These are phyloP conservation scores for Melinaea marsaeus DNA, from an alignment of 2,888 invertebrate species.

Conservation along the genomic window DNA sequence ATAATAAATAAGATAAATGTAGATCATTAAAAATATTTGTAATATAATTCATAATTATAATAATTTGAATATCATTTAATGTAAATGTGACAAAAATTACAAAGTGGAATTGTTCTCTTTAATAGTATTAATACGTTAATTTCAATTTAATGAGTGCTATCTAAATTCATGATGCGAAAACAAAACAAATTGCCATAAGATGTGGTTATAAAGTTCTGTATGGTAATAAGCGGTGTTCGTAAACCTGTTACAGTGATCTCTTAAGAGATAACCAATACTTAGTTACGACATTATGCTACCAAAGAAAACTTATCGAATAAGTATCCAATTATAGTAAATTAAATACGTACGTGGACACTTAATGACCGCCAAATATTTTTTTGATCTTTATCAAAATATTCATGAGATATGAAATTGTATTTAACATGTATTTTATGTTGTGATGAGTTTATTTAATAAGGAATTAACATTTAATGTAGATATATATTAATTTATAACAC, in stretches of 20 bases:
- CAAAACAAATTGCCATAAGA: slow-evolving; percentile 25
- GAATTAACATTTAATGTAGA: too few species aligned
- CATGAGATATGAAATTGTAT: neutral
- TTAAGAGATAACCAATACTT: slow-evolving; percentile 25
- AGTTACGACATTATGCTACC: slow-evolving; percentile 27
- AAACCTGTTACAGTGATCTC: slow-evolving; percentile 27
- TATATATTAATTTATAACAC: too few species aligned
- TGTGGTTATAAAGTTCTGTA: slow-evolving; percentile 21
- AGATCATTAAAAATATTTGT: too few species aligned
- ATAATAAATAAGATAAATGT: too few species aligned
- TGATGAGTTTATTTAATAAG: neutral
- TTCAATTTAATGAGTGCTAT: slow-evolving; percentile 15
- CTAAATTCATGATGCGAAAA: slow-evolving; percentile 19
- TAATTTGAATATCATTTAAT: too few species aligned
- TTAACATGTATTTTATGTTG: neutral
- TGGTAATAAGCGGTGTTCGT: slow-evolving; percentile 24
- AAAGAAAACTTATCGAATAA: slow-evolving; percentile 20
- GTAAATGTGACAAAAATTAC: too few species aligned
- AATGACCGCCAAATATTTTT: slow-evolving; percentile 10
- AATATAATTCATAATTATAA: too few species aligned
- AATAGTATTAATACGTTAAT: slow-evolving; percentile 1
- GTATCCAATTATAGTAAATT: slow-evolving; percentile 14
- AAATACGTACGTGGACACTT: slow-evolving; percentile 7
- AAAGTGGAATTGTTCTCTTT: too few species aligned
- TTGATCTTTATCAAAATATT: slow-evolving; percentile 14